A percentile compares a stretch with the other conserved stretches of the same genome.
These are phyloP conservation scores for Plotosus lineatus DNA, from an alignment of 2,113 vertebrate genomes.

Conservation along the genomic window DNA sequence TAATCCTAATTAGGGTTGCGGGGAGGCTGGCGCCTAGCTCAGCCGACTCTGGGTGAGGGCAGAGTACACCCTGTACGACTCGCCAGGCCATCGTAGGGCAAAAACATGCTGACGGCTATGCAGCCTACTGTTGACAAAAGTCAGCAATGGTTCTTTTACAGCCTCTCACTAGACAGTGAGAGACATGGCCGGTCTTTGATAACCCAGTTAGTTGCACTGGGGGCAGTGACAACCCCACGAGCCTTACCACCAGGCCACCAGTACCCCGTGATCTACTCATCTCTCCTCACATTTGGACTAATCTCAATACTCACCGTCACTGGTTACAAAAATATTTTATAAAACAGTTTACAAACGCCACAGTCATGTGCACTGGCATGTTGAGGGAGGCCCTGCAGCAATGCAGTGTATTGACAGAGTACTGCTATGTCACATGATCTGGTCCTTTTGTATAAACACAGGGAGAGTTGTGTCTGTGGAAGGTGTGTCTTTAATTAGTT, in stretches of 20 bases:
- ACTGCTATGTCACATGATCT: neutral
- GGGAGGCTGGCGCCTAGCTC: too few relatives aligned
- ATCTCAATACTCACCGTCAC: neutral
- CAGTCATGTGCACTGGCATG: neutral
- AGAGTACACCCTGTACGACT: too few relatives aligned
- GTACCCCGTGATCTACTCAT: neutral
- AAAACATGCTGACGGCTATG: too few relatives aligned
- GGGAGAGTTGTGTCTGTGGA: neutral
- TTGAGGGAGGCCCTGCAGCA: neutral
- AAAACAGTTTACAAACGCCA: neutral
- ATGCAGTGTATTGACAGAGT: neutral
- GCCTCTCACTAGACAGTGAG: too few relatives aligned
- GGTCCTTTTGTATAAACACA: neutral
- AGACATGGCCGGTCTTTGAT: too few relatives aligned
- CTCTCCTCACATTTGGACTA: neutral
- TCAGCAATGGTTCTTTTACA: too few relatives aligned
- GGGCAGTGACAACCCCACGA: too few relatives aligned
- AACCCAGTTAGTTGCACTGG: too few relatives aligned
- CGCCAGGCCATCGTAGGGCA: too few relatives aligned
- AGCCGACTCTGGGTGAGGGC: too few relatives aligned
- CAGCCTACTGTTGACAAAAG: too few relatives aligned
- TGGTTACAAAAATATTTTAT: neutral
- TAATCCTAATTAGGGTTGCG: too few relatives aligned
- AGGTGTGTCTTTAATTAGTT: neutral
- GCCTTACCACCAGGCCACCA: neutral